Percentiles rank a stretch among this genome's conserved stretches.
phyloP scores from a whole-genome alignment of 64 coral and sea anemone genomes.

The Pocillopora verrucosa region DNA sequence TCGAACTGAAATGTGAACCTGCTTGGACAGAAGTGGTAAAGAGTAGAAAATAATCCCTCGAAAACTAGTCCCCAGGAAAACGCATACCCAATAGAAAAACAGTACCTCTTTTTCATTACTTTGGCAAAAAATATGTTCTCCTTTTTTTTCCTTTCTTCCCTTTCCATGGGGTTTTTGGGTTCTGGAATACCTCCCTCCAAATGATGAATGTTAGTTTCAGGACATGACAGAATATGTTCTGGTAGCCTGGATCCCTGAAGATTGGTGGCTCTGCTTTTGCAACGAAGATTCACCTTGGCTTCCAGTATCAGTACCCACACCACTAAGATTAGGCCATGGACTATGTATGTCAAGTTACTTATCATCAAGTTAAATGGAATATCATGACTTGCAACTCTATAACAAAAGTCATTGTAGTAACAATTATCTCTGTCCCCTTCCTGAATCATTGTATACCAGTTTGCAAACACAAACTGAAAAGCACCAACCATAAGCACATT shows the following conservation, averaged over 20 bases:
- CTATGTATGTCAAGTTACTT: constrained; percentile 59
- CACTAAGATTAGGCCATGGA: constrained; percentile 52
- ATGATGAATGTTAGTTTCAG: too few relatives aligned
- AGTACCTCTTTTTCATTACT: constrained; percentile 30
- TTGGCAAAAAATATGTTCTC: background rate
- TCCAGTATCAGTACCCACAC: constrained; percentile 21
- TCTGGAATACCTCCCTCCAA: too few relatives aligned
- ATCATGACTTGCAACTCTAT: constrained; percentile 29
- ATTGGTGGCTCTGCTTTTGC: too few relatives aligned
- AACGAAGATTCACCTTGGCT: constrained; percentile 12
- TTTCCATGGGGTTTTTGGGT: too few relatives aligned
- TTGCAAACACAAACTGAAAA: background rate
- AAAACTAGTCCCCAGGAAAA: constrained; percentile 78
- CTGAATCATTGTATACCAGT: background rate
- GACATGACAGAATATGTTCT: too few relatives aligned
- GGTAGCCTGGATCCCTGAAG: too few relatives aligned
- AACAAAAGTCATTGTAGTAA: constrained; percentile 53
- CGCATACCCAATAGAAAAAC: constrained; percentile 70
- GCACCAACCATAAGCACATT: constrained; percentile 17
- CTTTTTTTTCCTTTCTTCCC: too few relatives aligned
- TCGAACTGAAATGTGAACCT: constrained; percentile 78
- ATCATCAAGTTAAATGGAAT: constrained; percentile 68
- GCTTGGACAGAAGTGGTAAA: constrained; percentile 80
- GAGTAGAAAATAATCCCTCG: constrained; percentile 64
- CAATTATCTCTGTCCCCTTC: background rate